Percentiles rank a stretch among this genome's conserved stretches.
These are phyloP conservation scores for Lanius ludovicianus DNA, from an alignment of 2,113 vertebrate species.

Conservation along the genomic window DNA sequence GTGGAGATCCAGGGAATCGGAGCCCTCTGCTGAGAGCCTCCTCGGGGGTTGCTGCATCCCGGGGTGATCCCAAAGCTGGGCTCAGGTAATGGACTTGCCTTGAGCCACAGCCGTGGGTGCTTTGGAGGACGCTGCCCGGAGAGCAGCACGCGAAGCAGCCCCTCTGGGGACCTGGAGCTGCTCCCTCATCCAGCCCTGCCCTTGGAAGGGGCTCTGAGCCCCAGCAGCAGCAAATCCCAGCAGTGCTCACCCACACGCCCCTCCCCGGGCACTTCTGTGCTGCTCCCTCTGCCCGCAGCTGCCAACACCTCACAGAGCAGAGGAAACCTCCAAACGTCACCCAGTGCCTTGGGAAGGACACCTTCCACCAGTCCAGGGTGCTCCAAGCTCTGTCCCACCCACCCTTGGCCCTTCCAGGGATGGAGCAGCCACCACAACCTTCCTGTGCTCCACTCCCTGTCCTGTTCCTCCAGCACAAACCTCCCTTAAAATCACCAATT, in stretches of 20 bases:
- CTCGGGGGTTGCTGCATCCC: background rate
- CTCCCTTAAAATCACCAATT: background rate
- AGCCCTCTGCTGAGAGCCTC: background rate
- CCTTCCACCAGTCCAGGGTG: fast-evolving
- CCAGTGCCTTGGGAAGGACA: background rate
- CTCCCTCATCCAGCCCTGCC: background rate
- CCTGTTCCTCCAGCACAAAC: background rate
- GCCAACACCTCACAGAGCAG: background rate
- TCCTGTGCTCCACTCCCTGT: fast-evolving
- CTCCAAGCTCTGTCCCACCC: background rate
- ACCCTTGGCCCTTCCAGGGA: background rate
- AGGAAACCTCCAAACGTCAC: background rate
- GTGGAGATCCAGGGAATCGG: background rate
- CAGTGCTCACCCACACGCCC: background rate
- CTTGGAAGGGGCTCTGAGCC: fast-evolving
- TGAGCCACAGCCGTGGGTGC: background rate
- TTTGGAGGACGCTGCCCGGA: background rate
- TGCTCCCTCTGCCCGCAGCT: background rate
- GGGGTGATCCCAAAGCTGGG: background rate
- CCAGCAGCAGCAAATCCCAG: background rate
- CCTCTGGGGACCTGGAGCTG: background rate
- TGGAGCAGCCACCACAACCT: background rate
- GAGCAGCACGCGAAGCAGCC: fast-evolving
- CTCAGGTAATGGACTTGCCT: background rate
- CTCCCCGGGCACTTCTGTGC: fast-evolving